Percentiles rank a stretch among this genome's conserved stretches.
Conservation (phyloP, 2,888 invertebrate species). For the Rhopalosiphum nymphaeae region DNA sequence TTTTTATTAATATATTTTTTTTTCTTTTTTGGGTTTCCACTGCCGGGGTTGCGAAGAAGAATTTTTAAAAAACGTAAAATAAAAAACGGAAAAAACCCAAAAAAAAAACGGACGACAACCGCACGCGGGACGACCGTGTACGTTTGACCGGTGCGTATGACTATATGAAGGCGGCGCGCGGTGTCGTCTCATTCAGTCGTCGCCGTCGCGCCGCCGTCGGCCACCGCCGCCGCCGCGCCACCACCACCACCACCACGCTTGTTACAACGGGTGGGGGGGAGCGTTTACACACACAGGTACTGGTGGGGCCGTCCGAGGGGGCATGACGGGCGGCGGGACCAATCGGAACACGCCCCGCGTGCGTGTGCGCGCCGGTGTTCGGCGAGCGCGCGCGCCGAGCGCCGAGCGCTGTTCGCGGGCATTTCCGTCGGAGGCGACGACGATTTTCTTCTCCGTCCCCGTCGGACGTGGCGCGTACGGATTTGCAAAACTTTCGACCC, state of each 20-base stretch:
- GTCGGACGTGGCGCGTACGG: background rate
- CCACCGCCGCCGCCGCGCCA: slow-evolving; percentile 23
- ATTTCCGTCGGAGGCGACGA: slow-evolving; percentile 22
- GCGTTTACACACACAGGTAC: slow-evolving; percentile 43
- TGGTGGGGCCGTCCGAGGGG: slow-evolving; percentile 68
- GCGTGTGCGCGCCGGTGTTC: slow-evolving; percentile 67
- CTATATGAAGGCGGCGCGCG: slow-evolving; percentile 65
- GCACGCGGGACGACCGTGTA: slow-evolving; percentile 63
- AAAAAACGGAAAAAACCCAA: slow-evolving; percentile 43
- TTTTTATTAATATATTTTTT: too few species aligned
- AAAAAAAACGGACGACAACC: slow-evolving; percentile 61
- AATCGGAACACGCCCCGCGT: slow-evolving; percentile 67
- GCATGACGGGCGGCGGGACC: slow-evolving; percentile 68
- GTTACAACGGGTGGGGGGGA: slow-evolving; percentile 66
- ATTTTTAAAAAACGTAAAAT: background rate
- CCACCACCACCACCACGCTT: slow-evolving; percentile 37
- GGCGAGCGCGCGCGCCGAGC: slow-evolving; percentile 53
- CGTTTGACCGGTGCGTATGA: slow-evolving; percentile 64
- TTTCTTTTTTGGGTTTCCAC: slow-evolving; percentile 8
- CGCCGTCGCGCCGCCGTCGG: slow-evolving; percentile 66
- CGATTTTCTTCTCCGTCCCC: slow-evolving; percentile 14
- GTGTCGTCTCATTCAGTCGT: slow-evolving; percentile 56
- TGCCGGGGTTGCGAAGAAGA: background rate
- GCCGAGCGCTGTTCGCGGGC: slow-evolving; percentile 55
- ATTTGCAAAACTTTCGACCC: slow-evolving; percentile 57